Percentiles rank a stretch among this genome's conserved stretches.
Evolutionary conservation across 2,113 vertebrate genomes (phyloP).

Genomic region (Syngnathoides biaculeatus): DNA sequence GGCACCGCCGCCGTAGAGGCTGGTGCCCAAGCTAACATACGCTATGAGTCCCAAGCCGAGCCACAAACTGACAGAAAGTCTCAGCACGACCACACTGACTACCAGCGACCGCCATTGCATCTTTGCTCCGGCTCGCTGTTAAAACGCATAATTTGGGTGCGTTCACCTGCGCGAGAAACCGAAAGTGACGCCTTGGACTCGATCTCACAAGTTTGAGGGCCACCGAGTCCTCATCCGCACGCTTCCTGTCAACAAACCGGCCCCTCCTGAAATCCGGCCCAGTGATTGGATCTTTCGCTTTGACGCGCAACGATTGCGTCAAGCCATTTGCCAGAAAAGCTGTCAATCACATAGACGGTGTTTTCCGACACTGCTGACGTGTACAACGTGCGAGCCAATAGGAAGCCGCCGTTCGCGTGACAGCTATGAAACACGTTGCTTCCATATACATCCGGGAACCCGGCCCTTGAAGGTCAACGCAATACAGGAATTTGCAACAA

Average conservation of each 20-base stretch:
- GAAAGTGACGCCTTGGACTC: not conserved
- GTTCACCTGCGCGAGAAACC: conserved; percentile 15
- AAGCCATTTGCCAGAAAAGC: conserved; percentile 40
- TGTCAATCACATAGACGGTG: conserved; percentile 31
- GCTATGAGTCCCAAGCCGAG: conserved; percentile 80
- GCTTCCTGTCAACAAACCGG: conserved; percentile 74
- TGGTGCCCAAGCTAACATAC: conserved; percentile 77
- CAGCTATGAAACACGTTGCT: not conserved
- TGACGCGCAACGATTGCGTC: not conserved
- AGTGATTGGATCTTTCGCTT: conserved; percentile 46
- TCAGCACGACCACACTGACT: conserved; percentile 84
- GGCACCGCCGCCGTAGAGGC: conserved; percentile 61
- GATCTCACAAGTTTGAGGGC: not conserved
- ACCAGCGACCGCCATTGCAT: conserved; percentile 96
- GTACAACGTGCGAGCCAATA: conserved; percentile 55
- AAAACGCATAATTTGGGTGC: conserved; percentile 71
- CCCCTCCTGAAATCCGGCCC: conserved; percentile 21
- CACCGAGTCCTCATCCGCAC: conserved; percentile 17
- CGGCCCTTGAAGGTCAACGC: no score
- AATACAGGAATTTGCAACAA: no score
- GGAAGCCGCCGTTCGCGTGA: conserved; percentile 39
- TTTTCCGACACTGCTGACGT: conserved; percentile 56
- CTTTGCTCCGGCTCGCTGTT: conserved; percentile 71
- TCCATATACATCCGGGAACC: not conserved
- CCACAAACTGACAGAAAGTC: conserved; percentile 84